Percentiles rank a stretch among this genome's conserved stretches.
Evolutionary conservation across 2,797 vertebrate species (phyloP).

Genomic region (Smutsia gigantea): DNA sequence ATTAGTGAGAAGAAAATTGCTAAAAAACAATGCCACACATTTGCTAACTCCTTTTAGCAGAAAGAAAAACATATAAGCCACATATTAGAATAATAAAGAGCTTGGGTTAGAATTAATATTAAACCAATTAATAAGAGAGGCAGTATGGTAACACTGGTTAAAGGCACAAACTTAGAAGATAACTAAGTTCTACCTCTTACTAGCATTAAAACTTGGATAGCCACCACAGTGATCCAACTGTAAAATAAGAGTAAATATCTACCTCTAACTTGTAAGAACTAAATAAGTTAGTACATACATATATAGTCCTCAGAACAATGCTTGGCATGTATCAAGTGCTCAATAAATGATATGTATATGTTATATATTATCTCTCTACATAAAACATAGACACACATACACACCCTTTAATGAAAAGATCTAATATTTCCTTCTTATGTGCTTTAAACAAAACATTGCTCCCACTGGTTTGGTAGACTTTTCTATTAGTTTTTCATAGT

Average conservation of each 20-base stretch:
- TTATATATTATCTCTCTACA: background rate
- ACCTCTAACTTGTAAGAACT: background rate
- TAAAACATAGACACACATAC: background rate
- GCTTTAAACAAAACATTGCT: background rate
- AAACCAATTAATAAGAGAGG: background rate
- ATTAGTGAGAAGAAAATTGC: constrained; percentile 8
- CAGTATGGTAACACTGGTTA: background rate
- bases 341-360: background rate
- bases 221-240: background rate
- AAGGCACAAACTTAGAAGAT: background rate
- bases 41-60: background rate
- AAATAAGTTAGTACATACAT: background rate
- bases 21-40: background rate
- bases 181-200: background rate
- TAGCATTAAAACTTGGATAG: background rate
- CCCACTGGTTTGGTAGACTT: background rate
- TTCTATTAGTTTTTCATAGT: background rate
- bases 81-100: background rate
- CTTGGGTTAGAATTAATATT: background rate
- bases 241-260: background rate
- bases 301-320: background rate
- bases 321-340: background rate
- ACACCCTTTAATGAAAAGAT: background rate
- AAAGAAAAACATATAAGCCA: background rate
- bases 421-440: background rate